A percentile compares a stretch with the other conserved stretches of the same genome.
Evolutionary conservation across 1,140 invertebrate species (phyloP).

Genomic region (Saccostrea echinata): DNA sequence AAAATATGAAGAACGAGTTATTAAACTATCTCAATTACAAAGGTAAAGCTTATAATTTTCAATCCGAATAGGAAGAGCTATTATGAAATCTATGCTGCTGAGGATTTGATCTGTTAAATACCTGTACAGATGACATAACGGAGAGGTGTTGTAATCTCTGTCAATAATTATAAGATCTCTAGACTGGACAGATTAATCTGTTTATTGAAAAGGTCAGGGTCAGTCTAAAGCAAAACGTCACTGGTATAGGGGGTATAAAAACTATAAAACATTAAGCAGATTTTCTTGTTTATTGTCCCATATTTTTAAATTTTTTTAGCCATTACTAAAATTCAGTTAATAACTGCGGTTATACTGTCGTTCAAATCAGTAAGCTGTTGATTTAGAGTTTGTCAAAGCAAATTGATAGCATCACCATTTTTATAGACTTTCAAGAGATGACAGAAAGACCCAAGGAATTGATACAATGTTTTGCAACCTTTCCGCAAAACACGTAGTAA

Average conservation of each 20-base stretch:
- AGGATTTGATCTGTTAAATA: conserved; percentile 7
- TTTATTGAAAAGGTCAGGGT: conserved; percentile 5
- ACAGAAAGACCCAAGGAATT: no score
- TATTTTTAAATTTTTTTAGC: not conserved
- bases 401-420: no score
- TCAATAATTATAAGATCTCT: not conserved
- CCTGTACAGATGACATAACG: not conserved
- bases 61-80: not conserved
- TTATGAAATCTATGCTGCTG: not conserved
- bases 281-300: not conserved
- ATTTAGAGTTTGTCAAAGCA: not conserved
- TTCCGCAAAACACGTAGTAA: no score
- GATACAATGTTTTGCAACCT: no score
- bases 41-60: not conserved
- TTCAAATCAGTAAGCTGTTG: not conserved
- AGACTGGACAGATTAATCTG: not conserved
- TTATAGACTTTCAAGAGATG: no score
- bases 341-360: not conserved
- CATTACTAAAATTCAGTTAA: conserved; percentile 9
- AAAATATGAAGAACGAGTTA: not conserved
- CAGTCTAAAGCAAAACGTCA: not conserved
- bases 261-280: not conserved
- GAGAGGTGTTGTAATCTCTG: not conserved
- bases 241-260: not conserved
- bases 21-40: not conserved